Evolutionary conservation across 1,140 invertebrate genomes (phyloP), one percentile per base, ranked within the genome.

Genomic region (Temnothorax longispinosus): DNA sequence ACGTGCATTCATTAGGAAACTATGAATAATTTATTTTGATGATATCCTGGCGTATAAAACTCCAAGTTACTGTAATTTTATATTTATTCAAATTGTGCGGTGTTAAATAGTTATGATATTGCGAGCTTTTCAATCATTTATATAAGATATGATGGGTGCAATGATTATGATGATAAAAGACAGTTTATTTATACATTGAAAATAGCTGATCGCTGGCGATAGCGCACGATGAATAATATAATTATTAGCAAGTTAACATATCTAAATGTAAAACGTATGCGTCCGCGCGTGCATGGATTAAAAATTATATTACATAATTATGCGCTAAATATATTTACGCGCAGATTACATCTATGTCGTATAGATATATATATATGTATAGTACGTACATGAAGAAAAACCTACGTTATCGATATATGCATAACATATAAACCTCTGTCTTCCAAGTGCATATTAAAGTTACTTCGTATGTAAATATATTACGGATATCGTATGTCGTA

Each of bases 381-480:
- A 54, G 50, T 18, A 54, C 18, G 18, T 54, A 54, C 15, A 52
- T 52, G 50, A n/a, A 74, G 52, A 82, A 15, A 60, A 60, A 60
- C 13, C 32, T 62, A 77, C 44, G 77, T 89, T 91, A 91, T 86
- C 74, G 84, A 91, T 90, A 92, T 88, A 85, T 88, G 82, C 88
- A 91, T 92, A 91, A 91, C 44, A 90, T 91, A 92, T 90, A 56
- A 94, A 94, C 94, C 92, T 95, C 94, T 94, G 94, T 95, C 94
- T 95, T 95, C 94, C 94, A 95, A 94, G 88, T 90, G 90, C 92
- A 93, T 94, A 92, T 92, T 94, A 89, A 92, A 93, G 77, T 90
- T 89, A 90, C 82, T 92, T 91, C 86, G 87, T 80, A 86, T 92
- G 93, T 93, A 93, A 90, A 93, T 93, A 92, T 80, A 75, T 90